Conservation (phyloP, 2,113 vertebrate genomes). For the Mugil cephalus region DNA sequence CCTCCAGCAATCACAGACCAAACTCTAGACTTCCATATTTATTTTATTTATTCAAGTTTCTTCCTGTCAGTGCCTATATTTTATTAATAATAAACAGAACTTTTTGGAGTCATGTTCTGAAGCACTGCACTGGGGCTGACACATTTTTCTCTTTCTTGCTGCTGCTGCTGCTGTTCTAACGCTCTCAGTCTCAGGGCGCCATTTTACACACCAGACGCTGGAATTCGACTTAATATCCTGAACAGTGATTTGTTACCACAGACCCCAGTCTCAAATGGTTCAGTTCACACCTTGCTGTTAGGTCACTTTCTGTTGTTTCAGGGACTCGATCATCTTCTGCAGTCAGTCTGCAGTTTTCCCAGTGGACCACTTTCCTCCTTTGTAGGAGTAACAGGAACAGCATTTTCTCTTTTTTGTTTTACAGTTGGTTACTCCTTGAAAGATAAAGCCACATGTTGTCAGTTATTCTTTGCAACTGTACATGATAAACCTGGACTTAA, state of each 20-base stretch:
- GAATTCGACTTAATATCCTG: slow-evolving; percentile 42
- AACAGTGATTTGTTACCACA: slow-evolving; percentile 49
- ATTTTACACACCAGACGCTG: slow-evolving; percentile 13
- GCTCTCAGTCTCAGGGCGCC: slow-evolving; percentile 15
- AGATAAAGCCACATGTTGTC: background rate
- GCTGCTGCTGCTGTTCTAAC: slow-evolving; percentile 16
- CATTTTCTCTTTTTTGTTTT: background rate
- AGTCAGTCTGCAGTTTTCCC: slow-evolving; percentile 3
- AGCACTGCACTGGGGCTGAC: slow-evolving; percentile 4
- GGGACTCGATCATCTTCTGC: slow-evolving; percentile 37
- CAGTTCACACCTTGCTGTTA: slow-evolving; percentile 36
- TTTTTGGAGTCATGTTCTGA: slow-evolving; percentile 31
- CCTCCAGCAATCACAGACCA: slow-evolving; percentile 14
- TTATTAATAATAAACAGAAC: slow-evolving; percentile 44
- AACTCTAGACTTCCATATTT: slow-evolving; percentile 26
- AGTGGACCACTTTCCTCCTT: background rate
- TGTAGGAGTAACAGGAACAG: background rate
- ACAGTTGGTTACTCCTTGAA: background rate
- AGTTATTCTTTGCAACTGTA: background rate
- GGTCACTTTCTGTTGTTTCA: slow-evolving; percentile 41
- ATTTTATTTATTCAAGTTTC: slow-evolving; percentile 22
- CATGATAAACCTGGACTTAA: background rate
- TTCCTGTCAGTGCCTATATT: slow-evolving; percentile 31
- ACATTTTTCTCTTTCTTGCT: slow-evolving; percentile 22
- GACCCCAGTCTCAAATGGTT: slow-evolving; percentile 34